Conservation (phyloP, 2,113 vertebrate genomes). For the Cyphomyrus discorhynchus region DNA sequence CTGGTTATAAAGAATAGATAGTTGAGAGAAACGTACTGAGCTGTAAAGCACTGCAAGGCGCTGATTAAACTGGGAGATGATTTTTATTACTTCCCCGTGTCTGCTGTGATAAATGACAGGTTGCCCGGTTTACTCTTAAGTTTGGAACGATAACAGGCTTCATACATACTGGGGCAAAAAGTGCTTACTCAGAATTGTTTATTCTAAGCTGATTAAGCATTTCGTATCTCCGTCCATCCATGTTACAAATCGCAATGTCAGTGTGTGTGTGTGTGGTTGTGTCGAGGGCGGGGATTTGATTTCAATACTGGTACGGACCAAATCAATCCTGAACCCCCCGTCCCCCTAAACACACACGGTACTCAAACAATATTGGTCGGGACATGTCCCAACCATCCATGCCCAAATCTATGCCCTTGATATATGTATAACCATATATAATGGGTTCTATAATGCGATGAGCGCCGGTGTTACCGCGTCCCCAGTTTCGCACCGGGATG, state of each 20-base stretch:
- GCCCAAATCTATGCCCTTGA: neutral
- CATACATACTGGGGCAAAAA: neutral
- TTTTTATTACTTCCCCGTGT: neutral
- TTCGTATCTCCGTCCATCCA: neutral
- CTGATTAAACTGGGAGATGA: neutral
- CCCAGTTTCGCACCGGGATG: neutral
- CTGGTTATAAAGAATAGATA: neutral
- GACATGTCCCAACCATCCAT: neutral
- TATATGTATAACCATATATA: neutral
- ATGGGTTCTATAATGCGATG: neutral
- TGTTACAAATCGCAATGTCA: neutral
- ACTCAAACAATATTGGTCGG: neutral
- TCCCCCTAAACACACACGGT: neutral
- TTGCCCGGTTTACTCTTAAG: neutral
- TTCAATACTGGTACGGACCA: neutral
- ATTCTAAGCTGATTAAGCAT: neutral
- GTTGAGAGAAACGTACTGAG: neutral
- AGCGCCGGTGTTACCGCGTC: neutral
- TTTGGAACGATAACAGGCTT: neutral
- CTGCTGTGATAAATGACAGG: neutral
- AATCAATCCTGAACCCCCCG: neutral
- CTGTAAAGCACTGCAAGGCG: neutral
- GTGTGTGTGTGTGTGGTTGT: neutral
- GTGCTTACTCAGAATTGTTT: neutral
- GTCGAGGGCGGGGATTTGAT: neutral